Evolutionary conservation across 1,140 invertebrate genomes (phyloP), one percentile per base, ranked within the genome.

Genomic region (Sinonovacula constricta): DNA sequence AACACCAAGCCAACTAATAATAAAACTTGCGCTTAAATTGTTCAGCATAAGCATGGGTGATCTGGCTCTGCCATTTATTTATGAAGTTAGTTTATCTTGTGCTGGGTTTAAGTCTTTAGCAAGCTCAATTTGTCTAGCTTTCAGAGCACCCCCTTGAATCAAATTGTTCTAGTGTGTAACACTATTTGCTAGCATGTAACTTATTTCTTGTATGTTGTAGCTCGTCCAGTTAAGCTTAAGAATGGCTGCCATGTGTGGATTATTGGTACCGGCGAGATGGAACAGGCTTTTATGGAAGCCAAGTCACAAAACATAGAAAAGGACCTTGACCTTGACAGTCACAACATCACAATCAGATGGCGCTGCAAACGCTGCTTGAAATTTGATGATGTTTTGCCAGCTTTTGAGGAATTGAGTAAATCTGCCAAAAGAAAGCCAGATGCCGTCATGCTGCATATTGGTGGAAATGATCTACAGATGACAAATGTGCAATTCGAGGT

Each of bases 391-490:
- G 33, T 70, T 3, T 15, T 45, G 12, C 26, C 28, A 3, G 14
- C 24, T 0, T 4, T 74, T 22, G 15, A 18, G 0, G 36, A 59
- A 57, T 57, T 59, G 72, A 59, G 54, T 12, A 36, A 15, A 1
- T 45, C 39, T n/a, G 60, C 56, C 5, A 53, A 39, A 14, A 5
- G 26, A 12, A 66, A 51, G 10, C 72, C 72, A 4, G 22, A 76
- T 31, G 63, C 39, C 53, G 67, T 76, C 33, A 22, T 76, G 28
- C 49, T 76, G 24, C 72, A 76, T 30, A 53, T 76, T n/a, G 72
- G 72, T 18, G 34, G 45, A 15, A 56, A 63, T 54, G 72, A 76
- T 30, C 28, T 76, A 39, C 62, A 53, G 15, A 26, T 33, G 28
- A 36, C 33, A 33, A 28, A 34, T 7, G 0, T 5, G 5, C n/a